Base-by-base conservation (phyloP, 2,113 vertebrate species). In the Ceyx melanurus region DNA sequence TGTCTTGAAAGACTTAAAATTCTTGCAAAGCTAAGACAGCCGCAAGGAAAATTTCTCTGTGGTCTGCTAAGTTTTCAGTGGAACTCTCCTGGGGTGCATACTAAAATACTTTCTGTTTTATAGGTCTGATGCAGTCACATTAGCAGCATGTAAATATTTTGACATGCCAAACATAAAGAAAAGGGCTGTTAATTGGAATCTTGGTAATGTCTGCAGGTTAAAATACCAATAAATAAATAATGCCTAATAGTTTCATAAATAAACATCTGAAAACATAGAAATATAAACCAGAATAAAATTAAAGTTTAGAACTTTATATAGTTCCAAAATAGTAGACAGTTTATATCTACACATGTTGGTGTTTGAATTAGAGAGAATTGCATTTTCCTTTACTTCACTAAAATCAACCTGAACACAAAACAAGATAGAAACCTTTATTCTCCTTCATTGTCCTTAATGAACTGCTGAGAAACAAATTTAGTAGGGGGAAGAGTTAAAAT, bases 391-490 rank as follows among this genome's bases (percentile, higher is more conserved):
- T 82, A n/a, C 56, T 89, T 80, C 58, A 79, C 45, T 70, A 68
- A 79, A 83, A 60, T 75, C 22, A 81, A 7, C 20, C 25, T n/a
- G 51, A 19, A 81, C 23, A 50, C 46, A 64, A 88, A 74, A 77
- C 11, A 45, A 79, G 58, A 89, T 19, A 61, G 51, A 66, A 82
- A 46, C 13, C 37, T 73, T 89, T 71, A 62, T 93, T 83, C 17
- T 81, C 40, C 15, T 77, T 80, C 66, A 40, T 45, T 88, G n/a
- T 78, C 81, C 48, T 64, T 87, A 88, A 84, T 72, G 66, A 95
- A 84, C n/a, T 75, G 26, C 50, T 87, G 33, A 72, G 46, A 90
- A 92, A 89, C 20, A 89, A 86, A 86, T 81, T 65, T 72, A 79
- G 29, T 29, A 56, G 25, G 70, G 7, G 5, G 11, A 13, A 80